These are phyloP conservation scores for Dendrolimus kikuchii DNA, from an alignment of 1,140 invertebrate genomes.

Conservation along the genomic window DNA sequence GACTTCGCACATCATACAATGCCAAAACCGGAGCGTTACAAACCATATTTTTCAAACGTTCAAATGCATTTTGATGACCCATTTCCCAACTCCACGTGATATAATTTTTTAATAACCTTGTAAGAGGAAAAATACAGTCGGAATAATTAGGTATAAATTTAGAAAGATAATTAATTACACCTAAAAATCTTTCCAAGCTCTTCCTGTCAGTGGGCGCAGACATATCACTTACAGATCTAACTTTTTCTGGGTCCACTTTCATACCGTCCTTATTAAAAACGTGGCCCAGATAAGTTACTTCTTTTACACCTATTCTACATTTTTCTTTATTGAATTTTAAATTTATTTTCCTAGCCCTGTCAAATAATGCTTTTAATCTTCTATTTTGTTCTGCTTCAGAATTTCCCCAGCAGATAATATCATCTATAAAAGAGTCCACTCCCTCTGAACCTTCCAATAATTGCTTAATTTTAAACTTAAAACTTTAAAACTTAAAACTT, in stretches of 20 bases:
- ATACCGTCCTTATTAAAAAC: slow-evolving; percentile 1
- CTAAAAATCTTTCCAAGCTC: neutral
- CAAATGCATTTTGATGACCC: neutral
- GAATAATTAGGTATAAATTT: slow-evolving; percentile 2
- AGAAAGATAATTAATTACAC: neutral
- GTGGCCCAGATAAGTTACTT: slow-evolving; percentile 29
- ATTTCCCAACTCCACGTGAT: neutral
- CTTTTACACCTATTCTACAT: slow-evolving; percentile 15
- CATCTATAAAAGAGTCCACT: slow-evolving; percentile 34
- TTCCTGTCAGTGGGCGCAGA: slow-evolving; percentile 1
- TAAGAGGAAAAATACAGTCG: neutral
- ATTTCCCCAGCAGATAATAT: slow-evolving; percentile 38
- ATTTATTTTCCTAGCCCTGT: slow-evolving; percentile 24
- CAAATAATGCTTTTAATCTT: slow-evolving; percentile 17
- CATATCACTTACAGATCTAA: slow-evolving; percentile 8
- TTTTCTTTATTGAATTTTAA: slow-evolving; percentile 41
- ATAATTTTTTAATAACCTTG: neutral
- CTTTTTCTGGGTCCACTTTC: neutral
- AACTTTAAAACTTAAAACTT: slow-evolving; percentile 10
- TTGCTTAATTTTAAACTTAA: slow-evolving; percentile 13
- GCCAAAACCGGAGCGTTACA: neutral
- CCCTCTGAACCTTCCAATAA: slow-evolving; percentile 11
- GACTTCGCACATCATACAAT: neutral
- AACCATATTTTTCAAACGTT: no score
- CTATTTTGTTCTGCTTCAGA: slow-evolving; percentile 25